Percentiles rank a stretch among this genome's conserved stretches.
These are phyloP conservation scores for Sphaerophoria rueppellii DNA, from an alignment of 2,888 invertebrate genomes.

Conservation along the genomic window DNA sequence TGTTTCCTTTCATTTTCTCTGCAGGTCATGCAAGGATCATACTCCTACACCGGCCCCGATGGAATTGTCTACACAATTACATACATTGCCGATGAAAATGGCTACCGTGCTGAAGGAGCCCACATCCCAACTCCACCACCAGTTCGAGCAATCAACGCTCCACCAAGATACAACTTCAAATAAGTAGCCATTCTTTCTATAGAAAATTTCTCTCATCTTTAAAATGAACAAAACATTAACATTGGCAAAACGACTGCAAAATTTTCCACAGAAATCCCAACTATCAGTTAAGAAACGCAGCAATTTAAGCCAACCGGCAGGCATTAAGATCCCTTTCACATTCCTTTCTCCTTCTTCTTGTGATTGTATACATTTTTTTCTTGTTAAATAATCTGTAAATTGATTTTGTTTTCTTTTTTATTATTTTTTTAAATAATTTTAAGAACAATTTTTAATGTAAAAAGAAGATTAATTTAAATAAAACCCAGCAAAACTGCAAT, in stretches of 20 bases:
- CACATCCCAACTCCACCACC: conserved; percentile 83
- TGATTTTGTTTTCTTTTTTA: conserved; percentile 55
- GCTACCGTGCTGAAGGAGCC: conserved; percentile 83
- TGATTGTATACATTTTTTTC: conserved; percentile 50
- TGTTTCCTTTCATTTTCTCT: conserved; percentile 33
- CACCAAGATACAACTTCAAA: conserved; percentile 70
- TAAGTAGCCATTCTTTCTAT: conserved; percentile 27
- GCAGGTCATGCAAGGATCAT: conserved; percentile 84
- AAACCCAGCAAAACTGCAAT: conserved; percentile 67
- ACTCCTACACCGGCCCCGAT: conserved; percentile 85
- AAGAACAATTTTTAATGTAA: conserved; percentile 57
- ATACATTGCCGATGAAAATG: conserved; percentile 83
- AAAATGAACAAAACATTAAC: background rate
- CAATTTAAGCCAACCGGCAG: conserved; percentile 54
- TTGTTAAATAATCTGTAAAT: conserved; percentile 51
- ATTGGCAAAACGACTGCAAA: conserved; percentile 52
- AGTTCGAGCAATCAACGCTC: conserved; percentile 76
- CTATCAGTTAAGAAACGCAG: conserved; percentile 53
- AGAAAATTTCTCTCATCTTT: conserved; percentile 8
- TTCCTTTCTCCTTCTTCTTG: conserved; percentile 34
- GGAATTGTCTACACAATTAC: conserved; percentile 84
- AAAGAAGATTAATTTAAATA: conserved; percentile 68
- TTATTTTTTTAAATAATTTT: conserved; percentile 55
- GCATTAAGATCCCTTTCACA: conserved; percentile 40
- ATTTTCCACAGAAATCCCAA: conserved; percentile 18